phyloP scores from a whole-genome alignment of 2,888 invertebrate genomes.

The Polydrusus pterygomalis region DNA sequence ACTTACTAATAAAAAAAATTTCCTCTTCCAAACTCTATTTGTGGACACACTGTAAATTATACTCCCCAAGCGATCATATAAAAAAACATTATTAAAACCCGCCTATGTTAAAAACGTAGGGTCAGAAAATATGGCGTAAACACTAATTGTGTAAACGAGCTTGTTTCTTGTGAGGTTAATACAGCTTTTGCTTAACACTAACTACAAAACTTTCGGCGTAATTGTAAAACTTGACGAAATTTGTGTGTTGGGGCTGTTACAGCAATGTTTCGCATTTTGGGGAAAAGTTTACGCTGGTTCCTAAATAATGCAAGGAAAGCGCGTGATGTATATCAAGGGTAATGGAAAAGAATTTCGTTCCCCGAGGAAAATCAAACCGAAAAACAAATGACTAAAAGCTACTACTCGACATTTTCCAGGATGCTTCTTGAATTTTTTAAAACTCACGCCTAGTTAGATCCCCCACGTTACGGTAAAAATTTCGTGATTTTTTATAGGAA shows the following conservation, averaged over 20 bases:
- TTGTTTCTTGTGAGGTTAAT: constrained; percentile 64
- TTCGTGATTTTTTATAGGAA: constrained; percentile 50
- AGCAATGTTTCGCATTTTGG: constrained; percentile 64
- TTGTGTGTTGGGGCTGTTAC: constrained; percentile 69
- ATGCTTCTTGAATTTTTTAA: constrained; percentile 53
- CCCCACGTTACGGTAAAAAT: constrained; percentile 42
- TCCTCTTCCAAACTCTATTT: too few species aligned
- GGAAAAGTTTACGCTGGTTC: constrained; percentile 57
- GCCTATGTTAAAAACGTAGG: constrained; percentile 15
- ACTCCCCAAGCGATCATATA: background rate
- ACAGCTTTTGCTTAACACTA: constrained; percentile 66
- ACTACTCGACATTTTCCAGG: constrained; percentile 43
- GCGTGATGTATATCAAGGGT: constrained; percentile 69
- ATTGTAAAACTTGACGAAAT: constrained; percentile 70
- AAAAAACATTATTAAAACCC: constrained; percentile 23
- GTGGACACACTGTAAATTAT: too few species aligned
- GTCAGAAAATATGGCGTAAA: constrained; percentile 58
- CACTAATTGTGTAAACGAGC: constrained; percentile 61
- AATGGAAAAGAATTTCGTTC: constrained; percentile 66
- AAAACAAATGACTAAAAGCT: constrained; percentile 46
- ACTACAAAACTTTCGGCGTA: constrained; percentile 68
- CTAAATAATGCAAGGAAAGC: constrained; percentile 69
- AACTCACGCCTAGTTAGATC: constrained; percentile 36
- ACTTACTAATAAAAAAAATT: too few species aligned
- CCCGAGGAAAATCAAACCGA: constrained; percentile 66